Base-by-base conservation (phyloP, 1,140 invertebrate genomes). In the Meloidogyne exigua region DNA sequence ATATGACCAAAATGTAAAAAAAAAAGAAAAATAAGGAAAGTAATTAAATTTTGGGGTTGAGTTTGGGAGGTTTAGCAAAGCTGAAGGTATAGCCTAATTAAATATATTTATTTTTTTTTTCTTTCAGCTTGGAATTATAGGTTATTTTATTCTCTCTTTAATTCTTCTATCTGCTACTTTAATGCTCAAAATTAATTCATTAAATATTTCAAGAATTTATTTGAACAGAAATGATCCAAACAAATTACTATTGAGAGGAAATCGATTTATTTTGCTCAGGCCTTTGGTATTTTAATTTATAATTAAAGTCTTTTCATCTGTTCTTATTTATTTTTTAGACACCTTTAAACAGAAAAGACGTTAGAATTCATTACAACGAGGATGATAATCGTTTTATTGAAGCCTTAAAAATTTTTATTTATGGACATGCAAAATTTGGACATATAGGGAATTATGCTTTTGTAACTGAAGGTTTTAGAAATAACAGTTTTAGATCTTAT, bases 81-180 rank as follows among this genome's bases (percentile, higher is more conserved):
- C n/a, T n/a, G n/a, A n/a, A n/a, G n/a, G n/a, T n/a, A n/a, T n/a
- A n/a, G n/a, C n/a, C n/a, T n/a, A n/a, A n/a, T n/a, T n/a, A n/a
- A n/a, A n/a, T n/a, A n/a, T n/a, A n/a, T n/a, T n/a, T n/a, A 32
- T 39, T 12, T 68, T 68, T 10, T 67, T 32, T 67, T 39, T 23
- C n/a, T 42, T 70, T 70, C 18, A 70, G 68, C 68, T 26, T n/a
- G 68, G 68, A 32, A 39, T 70, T 9, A 2, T 70, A 21, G 68
- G 68, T 62, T 57, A 70, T 57, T 15, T 70, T n/a, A n/a, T 70
- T 10, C 1, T 42, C 9, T 42, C 13, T 28, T 7, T 21, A 26
- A 62, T 28, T 18, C 21, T 70, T 15, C 5, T 70, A 15, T 15
- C 28, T 5, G 15, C 36, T 36, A 9, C 15, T 62, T 10, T 9